Conservation (phyloP, 1,140 invertebrate species). For the Procambarus clarkii region DNA sequence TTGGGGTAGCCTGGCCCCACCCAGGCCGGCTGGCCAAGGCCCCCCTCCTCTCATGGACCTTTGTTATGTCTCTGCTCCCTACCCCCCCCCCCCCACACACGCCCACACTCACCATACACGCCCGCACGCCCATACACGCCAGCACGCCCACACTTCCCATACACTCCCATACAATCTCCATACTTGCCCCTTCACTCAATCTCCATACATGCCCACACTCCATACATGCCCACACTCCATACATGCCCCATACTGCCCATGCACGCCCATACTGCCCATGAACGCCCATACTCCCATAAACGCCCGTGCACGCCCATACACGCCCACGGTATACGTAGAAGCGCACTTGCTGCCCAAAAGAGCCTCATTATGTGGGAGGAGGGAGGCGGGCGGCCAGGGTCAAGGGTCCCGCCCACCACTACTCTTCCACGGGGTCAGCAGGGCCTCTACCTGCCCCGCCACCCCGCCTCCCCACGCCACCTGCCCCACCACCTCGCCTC, state of each 20-base stretch:
- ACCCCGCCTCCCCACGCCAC: background rate
- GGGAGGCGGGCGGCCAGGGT: background rate
- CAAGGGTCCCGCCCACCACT: background rate
- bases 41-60: background rate
- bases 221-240: background rate
- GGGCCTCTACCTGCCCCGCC: background rate
- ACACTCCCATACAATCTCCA: too few relatives aligned
- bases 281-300: too few relatives aligned
- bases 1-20: constrained; percentile 19
- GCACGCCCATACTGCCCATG: too few relatives aligned
- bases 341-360: background rate
- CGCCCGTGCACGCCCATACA: too few relatives aligned
- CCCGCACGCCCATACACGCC: too few relatives aligned
- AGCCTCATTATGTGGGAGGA: background rate
- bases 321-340: too few relatives aligned
- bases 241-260: background rate
- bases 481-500: background rate
- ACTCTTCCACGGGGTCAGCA: background rate
- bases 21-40: constrained; percentile 19
- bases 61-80: background rate
- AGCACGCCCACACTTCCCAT: too few relatives aligned
- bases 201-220: background rate
- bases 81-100: too few relatives aligned
- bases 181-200: too few relatives aligned
- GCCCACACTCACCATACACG: background rate